phyloP scores from a whole-genome alignment of 2,113 vertebrate genomes.

The Leptocoma aspasia region DNA sequence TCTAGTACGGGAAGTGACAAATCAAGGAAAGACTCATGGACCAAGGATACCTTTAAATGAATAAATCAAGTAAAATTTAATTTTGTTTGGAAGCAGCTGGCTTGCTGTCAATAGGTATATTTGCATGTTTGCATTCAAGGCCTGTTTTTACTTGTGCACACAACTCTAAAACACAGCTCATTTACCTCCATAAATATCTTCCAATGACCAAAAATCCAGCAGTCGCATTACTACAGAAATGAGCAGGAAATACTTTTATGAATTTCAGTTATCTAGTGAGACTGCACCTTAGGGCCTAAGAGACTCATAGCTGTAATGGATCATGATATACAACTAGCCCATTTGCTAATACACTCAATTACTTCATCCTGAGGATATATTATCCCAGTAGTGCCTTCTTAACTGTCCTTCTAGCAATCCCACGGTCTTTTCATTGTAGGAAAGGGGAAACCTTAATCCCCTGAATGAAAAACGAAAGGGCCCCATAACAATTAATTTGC shows the following conservation, averaged over 20 bases:
- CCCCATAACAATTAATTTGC: neutral
- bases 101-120: neutral
- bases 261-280: neutral
- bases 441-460: neutral
- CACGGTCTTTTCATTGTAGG: accelerated
- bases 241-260: neutral
- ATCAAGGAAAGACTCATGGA: conserved; percentile 95
- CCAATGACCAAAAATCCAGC: neutral
- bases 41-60: conserved; percentile 86
- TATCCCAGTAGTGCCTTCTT: neutral
- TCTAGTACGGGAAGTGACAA: conserved; percentile 93
- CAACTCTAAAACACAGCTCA: neutral
- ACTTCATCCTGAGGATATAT: neutral
- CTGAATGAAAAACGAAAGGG: neutral
- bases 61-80: neutral
- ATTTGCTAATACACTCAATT: neutral
- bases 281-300: neutral
- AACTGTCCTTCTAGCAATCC: neutral
- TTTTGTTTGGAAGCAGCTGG: neutral
- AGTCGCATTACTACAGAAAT: neutral
- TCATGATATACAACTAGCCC: neutral
- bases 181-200: neutral
- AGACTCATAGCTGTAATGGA: neutral
- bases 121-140: neutral
- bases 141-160: neutral